A percentile compares a stretch with the other conserved stretches of the same genome.
These are phyloP conservation scores for Steatocranus sp. DNA, from an alignment of 2,797 vertebrate species.

Conservation along the genomic window DNA sequence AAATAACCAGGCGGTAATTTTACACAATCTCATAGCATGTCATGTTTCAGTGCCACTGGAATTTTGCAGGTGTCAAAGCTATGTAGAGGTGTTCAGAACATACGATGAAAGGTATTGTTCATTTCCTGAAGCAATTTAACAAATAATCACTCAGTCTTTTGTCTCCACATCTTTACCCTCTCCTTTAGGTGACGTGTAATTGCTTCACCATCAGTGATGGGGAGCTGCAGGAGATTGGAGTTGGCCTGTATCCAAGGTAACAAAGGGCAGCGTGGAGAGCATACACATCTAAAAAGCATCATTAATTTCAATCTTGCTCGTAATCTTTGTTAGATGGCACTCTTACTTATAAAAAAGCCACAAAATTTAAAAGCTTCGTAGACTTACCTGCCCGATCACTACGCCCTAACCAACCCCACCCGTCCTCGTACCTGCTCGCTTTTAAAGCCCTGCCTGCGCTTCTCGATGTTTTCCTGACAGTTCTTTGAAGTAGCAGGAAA, in stretches of 20 bases:
- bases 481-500: constrained; percentile 39
- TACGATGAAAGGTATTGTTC: constrained; percentile 10
- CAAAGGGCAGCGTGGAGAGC: not conserved
- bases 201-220: constrained; percentile 94
- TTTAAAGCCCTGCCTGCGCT: not conserved
- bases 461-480: constrained; percentile 24
- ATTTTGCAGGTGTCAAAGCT: not conserved
- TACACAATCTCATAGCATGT: not conserved
- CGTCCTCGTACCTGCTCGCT: not conserved
- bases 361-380: constrained; percentile 18
- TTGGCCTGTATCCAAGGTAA: constrained; percentile 97
- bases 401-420: not conserved
- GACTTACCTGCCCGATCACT: constrained; percentile 20
- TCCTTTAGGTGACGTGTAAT: constrained; percentile 89
- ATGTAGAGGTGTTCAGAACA: constrained; percentile 13
- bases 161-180: not conserved
- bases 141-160: constrained; percentile 9
- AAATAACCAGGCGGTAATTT: constrained; percentile 2
- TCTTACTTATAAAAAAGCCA: not conserved
- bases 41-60: not conserved
- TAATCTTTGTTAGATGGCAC: not conserved
- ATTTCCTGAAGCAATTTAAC: constrained; percentile 18
- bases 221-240: constrained; percentile 91
- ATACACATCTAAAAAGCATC: constrained; percentile 5
- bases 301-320: constrained; percentile 37